Percentiles rank a stretch among this genome's conserved stretches.
Conservation (phyloP, 2,797 vertebrate genomes). For the Macropus fuliginosus region DNA sequence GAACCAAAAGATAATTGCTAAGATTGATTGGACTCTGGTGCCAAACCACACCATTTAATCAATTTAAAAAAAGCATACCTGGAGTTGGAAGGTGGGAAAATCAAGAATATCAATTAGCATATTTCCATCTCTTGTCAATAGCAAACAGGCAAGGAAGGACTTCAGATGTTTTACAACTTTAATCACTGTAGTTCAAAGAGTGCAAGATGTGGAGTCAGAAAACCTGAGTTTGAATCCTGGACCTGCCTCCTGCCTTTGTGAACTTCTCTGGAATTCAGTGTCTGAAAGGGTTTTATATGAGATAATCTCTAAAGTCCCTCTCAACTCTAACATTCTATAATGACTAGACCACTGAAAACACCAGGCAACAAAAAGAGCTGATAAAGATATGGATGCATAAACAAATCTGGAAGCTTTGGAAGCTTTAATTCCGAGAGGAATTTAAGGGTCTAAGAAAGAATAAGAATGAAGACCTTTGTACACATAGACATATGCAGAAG, state of each 20-base stretch:
- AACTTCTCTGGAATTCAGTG: neutral
- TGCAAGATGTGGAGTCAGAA: neutral
- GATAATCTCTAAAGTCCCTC: neutral
- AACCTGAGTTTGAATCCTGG: neutral
- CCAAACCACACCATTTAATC: constrained; percentile 61
- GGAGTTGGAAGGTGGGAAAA: neutral
- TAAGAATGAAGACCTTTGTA: neutral
- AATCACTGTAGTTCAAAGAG: neutral
- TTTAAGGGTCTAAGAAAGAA: neutral
- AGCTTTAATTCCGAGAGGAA: neutral
- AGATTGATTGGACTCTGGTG: neutral
- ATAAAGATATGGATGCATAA: neutral
- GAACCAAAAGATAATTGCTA: constrained; percentile 71
- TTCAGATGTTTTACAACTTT: neutral
- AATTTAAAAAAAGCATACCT: constrained; percentile 52
- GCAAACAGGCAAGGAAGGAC: neutral
- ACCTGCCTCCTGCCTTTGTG: neutral
- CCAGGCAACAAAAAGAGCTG: neutral
- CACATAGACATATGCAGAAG: neutral
- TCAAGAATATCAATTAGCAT: accelerated
- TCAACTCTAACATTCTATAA: neutral
- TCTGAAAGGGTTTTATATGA: neutral
- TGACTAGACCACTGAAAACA: neutral
- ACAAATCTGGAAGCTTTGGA: neutral
- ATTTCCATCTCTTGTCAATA: accelerated